phyloP scores from a whole-genome alignment of 2,888 invertebrate genomes.

The Diarsia brunnea region DNA sequence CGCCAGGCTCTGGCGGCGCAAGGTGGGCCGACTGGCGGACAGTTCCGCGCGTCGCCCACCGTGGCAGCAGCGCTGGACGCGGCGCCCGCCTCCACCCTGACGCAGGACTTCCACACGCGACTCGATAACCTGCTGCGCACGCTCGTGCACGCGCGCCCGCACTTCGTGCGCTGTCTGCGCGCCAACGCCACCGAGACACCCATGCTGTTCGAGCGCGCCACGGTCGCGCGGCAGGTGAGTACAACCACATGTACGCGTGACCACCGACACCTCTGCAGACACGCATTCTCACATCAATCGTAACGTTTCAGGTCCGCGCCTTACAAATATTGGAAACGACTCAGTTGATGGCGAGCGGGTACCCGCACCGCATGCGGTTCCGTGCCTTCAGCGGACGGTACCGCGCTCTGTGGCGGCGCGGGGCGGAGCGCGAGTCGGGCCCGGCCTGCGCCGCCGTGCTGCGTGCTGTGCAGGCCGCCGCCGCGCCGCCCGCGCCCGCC shows the following conservation, averaged over 20 bases:
- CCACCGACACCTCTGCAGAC: too few species aligned
- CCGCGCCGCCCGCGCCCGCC: slow-evolving; percentile 94
- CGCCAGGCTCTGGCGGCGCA: slow-evolving; percentile 89
- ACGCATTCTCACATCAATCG: not conserved
- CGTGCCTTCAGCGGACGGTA: slow-evolving; percentile 97
- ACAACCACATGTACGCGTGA: too few species aligned
- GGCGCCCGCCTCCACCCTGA: slow-evolving; percentile 96
- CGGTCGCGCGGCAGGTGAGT: slow-evolving; percentile 95
- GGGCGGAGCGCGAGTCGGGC: slow-evolving; percentile 90
- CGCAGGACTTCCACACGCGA: slow-evolving; percentile 98
- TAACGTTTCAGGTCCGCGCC: slow-evolving; percentile 92
- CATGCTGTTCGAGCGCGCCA: slow-evolving; percentile 95
- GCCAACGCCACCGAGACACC: slow-evolving; percentile 96
- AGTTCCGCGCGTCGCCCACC: slow-evolving; percentile 97
- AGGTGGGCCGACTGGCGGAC: slow-evolving; percentile 88
- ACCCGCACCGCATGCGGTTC: slow-evolving; percentile 98
- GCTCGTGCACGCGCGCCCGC: slow-evolving; percentile 97
- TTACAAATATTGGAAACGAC: slow-evolving; percentile 98
- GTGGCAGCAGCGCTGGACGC: slow-evolving; percentile 94
- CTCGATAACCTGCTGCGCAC: slow-evolving; percentile 97
- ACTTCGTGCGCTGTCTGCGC: slow-evolving; percentile 98
- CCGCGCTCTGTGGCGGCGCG: slow-evolving; percentile 95
- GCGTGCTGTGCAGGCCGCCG: slow-evolving; percentile 94
- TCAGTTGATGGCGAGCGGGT: slow-evolving; percentile 98
- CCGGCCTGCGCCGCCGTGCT: slow-evolving; percentile 93